Base-by-base conservation (phyloP, 2,797 vertebrate genomes). In the Micropoecilia bifurca region DNA sequence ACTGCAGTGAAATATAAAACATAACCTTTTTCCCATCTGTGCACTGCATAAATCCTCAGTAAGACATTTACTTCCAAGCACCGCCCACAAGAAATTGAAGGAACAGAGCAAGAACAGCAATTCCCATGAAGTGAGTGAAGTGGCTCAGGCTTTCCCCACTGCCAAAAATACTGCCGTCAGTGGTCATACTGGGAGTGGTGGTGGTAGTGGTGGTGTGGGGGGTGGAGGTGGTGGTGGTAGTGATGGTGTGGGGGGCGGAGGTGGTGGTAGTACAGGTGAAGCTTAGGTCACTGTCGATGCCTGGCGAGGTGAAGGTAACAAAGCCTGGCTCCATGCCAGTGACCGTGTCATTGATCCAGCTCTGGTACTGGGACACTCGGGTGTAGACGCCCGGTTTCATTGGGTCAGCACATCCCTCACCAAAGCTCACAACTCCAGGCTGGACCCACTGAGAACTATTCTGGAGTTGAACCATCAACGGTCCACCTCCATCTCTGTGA, bases 371-470 rank as follows among this genome's bases (percentile, higher is more conserved):
- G 55, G 94, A 92, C 63, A 95, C 90, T 7, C 84, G 81, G 4
- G 85, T 0, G 48, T 93, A 94, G 33, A 80, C 87, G 7, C 90
- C 90, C 0, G 93, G 93, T 0, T 0, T n/a, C 0, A 2, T 1
- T 0, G 77, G 4, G 0, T 0, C 0, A 14, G 73, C 89, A 3
- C 93, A 95, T 3, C 71, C 45, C 0, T 0, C 0, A 2, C 89
- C 83, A 68, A 87, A 91, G 28, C 90, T 94, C 76, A 93, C 92
- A 20, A 95, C 2, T 12, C 93, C 93, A 50, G 39, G 43, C 83
- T 91, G 92, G 47, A 93, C 8, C 92, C 90, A 94, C 3, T 13
- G 0, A 0, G 0, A 5, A 2, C 12, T 53, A 3, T 9, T 22
- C 0, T 39, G 33, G 18, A n/a, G 7, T 39, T 83, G 84, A 22